phyloP scores from a whole-genome alignment of 2,797 vertebrate genomes.

The Pteronotus mesoamericanus region DNA sequence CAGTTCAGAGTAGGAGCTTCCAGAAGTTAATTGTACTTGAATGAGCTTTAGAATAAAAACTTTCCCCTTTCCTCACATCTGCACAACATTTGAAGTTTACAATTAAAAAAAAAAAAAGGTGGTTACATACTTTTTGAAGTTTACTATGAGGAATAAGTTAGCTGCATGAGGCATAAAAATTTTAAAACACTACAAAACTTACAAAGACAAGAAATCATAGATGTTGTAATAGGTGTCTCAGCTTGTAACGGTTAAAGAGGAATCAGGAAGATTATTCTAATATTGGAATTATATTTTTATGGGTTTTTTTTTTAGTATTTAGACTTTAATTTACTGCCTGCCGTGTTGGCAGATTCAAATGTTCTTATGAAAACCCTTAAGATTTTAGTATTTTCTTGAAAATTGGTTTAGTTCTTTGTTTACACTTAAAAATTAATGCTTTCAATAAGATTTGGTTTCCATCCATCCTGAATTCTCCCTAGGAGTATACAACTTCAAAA shows the following conservation, averaged over 20 bases:
- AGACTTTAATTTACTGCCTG: neutral
- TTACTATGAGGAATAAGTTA: neutral
- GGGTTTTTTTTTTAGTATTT: neutral
- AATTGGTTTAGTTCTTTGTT: constrained; percentile 53
- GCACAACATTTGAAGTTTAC: constrained; percentile 1
- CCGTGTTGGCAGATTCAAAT: constrained; percentile 12
- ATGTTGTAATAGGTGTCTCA: neutral
- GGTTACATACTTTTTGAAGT: neutral
- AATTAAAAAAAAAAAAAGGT: neutral
- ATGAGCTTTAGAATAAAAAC: neutral
- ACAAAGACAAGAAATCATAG: neutral
- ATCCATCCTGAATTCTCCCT: constrained; percentile 60
- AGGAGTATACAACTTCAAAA: constrained; percentile 70
- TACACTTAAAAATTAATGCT: constrained; percentile 34
- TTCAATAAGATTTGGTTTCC: constrained; percentile 69
- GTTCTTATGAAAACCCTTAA: neutral
- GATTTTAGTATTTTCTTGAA: constrained; percentile 46
- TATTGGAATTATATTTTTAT: neutral
- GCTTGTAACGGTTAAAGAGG: constrained; percentile 20
- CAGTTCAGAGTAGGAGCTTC: neutral
- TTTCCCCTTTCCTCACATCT: neutral
- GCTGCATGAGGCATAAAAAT: neutral
- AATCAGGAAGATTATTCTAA: neutral
- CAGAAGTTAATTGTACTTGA: constrained; percentile 11
- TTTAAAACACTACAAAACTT: neutral